Evolutionary conservation across 1,140 invertebrate species (phyloP), one percentile per base, ranked within the genome.

Genomic region (Drosophila nasuta): DNA sequence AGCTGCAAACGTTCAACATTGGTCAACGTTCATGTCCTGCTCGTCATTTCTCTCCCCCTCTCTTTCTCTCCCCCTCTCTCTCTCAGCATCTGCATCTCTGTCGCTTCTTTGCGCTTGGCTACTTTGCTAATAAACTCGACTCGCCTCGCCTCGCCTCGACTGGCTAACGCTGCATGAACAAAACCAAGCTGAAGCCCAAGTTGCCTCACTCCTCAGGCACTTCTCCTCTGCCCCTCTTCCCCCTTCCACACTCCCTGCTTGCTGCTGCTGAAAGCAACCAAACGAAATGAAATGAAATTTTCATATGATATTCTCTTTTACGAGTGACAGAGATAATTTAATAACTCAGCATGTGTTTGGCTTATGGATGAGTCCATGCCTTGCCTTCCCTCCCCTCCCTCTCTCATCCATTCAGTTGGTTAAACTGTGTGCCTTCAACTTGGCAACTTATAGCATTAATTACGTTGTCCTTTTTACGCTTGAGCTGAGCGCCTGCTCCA

Each of bases 251-350:
- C 11, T 3, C 58, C 38, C 0, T 15, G 48, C 10, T n/a, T 43
- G 4, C 30, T 25, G 65, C 51, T 77, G 77, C 49, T 73, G 80
- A 79, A 68, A 57, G 82, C 80, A 87, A 57, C 85, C 62, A 83
- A 89, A 87, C 83, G 83, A 87, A 87, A 87, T 87, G 85, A 79
- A 88, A 88, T 89, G 85, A 89, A 89, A 89, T 89, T 89, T 89
- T 89, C 85, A 89, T 89, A 89, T 85, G 83, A 88, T 89, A 89
- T 88, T 88, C 83, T 65, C 83, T 85, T 88, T 88, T 81, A 89
- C 68, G 77, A 88, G 81, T 85, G 70, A 89, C 77, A 74, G 75
- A 70, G 85, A 89, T 89, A 89, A 89, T 89, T 89, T 89, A 89
- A 89, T 89, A 89, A 89, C 85, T 85, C 78, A 81, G 86, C 86